phyloP scores from a whole-genome alignment of 2,113 vertebrate species.

The Tupaia chinensis region DNA sequence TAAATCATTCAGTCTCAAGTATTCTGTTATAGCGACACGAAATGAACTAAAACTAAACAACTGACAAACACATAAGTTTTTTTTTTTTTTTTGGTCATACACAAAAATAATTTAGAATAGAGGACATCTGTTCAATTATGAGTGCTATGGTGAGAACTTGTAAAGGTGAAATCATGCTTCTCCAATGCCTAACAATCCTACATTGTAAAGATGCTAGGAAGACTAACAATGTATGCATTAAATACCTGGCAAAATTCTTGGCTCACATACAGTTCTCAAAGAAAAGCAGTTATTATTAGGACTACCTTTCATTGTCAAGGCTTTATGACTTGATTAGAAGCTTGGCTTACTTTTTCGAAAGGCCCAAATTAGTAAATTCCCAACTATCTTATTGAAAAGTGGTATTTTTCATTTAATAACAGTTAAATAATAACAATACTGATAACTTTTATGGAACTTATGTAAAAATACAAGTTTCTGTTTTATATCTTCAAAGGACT shows the following conservation, averaged over 20 bases:
- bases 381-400: neutral
- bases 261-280: neutral
- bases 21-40: too few species aligned
- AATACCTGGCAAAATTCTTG: neutral
- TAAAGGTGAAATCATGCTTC: neutral
- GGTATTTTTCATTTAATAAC: neutral
- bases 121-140: neutral
- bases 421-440: neutral
- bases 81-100: neutral
- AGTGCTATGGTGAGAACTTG: neutral
- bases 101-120: neutral
- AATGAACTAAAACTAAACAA: neutral
- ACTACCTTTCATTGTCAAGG: neutral
- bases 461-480: neutral
- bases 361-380: neutral
- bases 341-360: neutral
- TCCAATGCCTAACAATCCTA: neutral
- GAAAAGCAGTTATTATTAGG: neutral
- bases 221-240: neutral
- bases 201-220: neutral
- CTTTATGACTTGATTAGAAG: constrained; percentile 15
- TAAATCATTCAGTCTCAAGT: too few species aligned
- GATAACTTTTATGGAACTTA: neutral
- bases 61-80: neutral
- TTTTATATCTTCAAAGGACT: neutral